These are phyloP conservation scores for Cordilura impudica DNA, from an alignment of 2,888 invertebrate genomes.

Conservation along the genomic window DNA sequence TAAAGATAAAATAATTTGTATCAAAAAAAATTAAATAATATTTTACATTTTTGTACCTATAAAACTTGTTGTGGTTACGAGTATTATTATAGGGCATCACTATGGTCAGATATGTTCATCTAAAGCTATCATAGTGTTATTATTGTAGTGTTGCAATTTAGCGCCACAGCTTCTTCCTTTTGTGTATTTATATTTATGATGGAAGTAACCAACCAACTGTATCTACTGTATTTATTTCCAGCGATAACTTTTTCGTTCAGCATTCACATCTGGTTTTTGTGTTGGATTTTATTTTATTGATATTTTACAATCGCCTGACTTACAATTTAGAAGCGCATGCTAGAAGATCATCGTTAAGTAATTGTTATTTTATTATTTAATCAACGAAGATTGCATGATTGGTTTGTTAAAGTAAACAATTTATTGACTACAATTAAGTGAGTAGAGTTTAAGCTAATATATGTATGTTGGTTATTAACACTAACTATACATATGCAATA, in stretches of 20 bases:
- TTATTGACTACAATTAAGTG: conserved; percentile 16
- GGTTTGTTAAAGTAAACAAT: conserved; percentile 8
- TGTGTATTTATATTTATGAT: not conserved
- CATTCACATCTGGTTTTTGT: conserved; percentile 24
- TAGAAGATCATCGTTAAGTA: conserved; percentile 58
- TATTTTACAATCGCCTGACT: conserved; percentile 50
- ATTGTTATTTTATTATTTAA: conserved; percentile 62
- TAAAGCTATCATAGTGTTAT: no score
- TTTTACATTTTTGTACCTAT: no score
- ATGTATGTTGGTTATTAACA: no score
- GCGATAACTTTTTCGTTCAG: not conserved
- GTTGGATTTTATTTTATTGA: conserved; percentile 26
- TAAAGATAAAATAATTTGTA: no score
- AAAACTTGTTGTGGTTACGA: no score
- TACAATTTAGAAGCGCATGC: conserved; percentile 56
- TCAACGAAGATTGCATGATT: conserved; percentile 37
- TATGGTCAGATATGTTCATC: no score
- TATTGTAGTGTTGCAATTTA: conserved; percentile 21
- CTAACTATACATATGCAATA: no score
- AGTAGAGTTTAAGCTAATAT: conserved; percentile 3
- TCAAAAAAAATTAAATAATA: no score
- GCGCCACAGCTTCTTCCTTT: not conserved
- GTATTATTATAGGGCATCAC: no score
- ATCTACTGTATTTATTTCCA: not conserved
- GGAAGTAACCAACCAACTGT: conserved; percentile 24